Base-by-base conservation (phyloP, 1,140 invertebrate species). In the Dendroctonus valens region DNA sequence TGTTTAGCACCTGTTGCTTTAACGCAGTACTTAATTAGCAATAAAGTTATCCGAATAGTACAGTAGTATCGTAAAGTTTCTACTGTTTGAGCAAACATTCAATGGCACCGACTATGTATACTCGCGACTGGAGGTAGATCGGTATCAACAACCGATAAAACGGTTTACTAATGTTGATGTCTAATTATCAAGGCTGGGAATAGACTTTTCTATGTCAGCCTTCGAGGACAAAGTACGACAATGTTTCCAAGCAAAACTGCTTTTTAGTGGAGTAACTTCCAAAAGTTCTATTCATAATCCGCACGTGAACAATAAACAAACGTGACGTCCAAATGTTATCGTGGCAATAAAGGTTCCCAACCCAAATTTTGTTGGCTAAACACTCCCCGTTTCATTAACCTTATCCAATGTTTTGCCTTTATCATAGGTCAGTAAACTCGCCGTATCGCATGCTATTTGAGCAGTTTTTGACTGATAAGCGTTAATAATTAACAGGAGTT, bases 341-440 rank as follows among this genome's bases (percentile, higher is more conserved):
- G 26, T 26, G 26, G 26, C 26, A 26, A 26, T 26, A 26, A 26
- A 26, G 26, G 26, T 26, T 26, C 26, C 26, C 26, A 26, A 26
- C 26, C 26, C 26, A 26, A 26, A 26, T 26, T 26, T 26, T 26
- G 37, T 55, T 38, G 15, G 5, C 39, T 46, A 58, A n/a, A 12
- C 41, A 9, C 55, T 42, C 55, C 55, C 12, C 38, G 15, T 8
- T 14, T 15, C 26, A 41, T 62, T 62, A 62, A 41, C 49, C 49
- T 53, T 62, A 62, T 62, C 59, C 46, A 52, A 52, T 37, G 11
- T 38, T 15, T n/a, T 53, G 12, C 41, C 39, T 48, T 65, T 65
- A 58, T 50, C 44, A 15, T 65, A 65, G 62, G 62, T 65, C 58
- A 65, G 62, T 65, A 65, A 65, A 65, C 62, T 40, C 54, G 26